Evolutionary conservation across 92 coral and sea anemone genomes (phyloP).

Genomic region (Plumapathes pennacea): DNA sequence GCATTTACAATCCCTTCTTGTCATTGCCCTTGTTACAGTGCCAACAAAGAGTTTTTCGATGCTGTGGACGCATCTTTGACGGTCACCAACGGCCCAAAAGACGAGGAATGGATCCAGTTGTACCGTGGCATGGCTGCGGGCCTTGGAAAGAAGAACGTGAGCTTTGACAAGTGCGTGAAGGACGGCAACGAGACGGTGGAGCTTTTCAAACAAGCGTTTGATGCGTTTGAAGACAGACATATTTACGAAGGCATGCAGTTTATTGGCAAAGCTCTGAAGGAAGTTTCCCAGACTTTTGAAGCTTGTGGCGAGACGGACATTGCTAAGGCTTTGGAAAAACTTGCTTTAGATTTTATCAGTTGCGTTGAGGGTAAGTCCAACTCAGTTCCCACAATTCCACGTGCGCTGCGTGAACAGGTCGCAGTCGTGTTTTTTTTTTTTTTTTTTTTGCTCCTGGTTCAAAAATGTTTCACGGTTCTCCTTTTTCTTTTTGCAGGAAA

Average conservation of each 20-base stretch:
- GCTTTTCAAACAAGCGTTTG: conserved; percentile 65
- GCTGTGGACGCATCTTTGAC: conserved; percentile 65
- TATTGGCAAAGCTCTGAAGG: conserved; percentile 64
- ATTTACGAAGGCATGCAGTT: conserved; percentile 66
- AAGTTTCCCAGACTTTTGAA: conserved; percentile 64
- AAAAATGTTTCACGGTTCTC: too few species aligned
- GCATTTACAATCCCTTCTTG: too few species aligned
- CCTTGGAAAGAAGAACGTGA: conserved; percentile 62
- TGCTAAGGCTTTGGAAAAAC: conserved; percentile 74
- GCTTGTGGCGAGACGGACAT: conserved; percentile 72
- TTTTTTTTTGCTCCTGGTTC: too few species aligned
- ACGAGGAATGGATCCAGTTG: conserved; percentile 75
- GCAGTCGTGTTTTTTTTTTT: too few species aligned
- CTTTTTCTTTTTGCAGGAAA: conserved; percentile 36
- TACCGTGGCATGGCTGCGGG: conserved; percentile 79
- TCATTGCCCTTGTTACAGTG: conserved; percentile 30
- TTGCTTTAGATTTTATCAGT: conserved; percentile 65
- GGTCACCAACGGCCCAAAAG: conserved; percentile 54
- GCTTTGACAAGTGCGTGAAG: conserved; percentile 79
- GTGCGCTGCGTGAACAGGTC: too few species aligned
- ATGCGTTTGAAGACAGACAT: conserved; percentile 65
- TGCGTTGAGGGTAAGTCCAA: conserved; percentile 68
- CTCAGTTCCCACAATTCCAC: too few species aligned
- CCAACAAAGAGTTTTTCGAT: conserved; percentile 59
- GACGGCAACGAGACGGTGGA: conserved; percentile 82